Evolutionary conservation across 2,797 vertebrate species (phyloP).

Genomic region (Pristis pectinata): DNA sequence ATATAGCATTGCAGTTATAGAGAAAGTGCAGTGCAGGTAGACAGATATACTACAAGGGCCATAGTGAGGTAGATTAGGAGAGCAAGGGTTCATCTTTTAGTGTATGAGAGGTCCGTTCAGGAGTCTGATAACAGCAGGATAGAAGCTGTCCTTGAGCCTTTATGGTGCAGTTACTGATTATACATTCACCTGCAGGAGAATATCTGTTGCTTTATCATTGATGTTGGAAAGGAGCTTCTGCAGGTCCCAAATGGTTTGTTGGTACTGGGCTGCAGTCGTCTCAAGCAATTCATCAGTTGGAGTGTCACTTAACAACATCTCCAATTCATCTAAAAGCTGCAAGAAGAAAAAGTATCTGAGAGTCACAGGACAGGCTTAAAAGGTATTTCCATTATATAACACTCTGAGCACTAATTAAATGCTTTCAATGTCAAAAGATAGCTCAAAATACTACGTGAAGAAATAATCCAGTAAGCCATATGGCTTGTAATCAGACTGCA

Average conservation of each 20-base stretch:
- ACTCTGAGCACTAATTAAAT: neutral
- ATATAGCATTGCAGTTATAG: no score
- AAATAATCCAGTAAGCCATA: neutral
- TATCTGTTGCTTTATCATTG: conserved; percentile 60
- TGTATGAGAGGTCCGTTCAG: no score
- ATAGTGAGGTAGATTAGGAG: no score
- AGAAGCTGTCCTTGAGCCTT: no score
- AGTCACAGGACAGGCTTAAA: neutral
- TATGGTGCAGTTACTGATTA: neutral
- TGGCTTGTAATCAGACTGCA: no score
- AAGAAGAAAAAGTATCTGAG: conserved; percentile 38
- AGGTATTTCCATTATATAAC: neutral
- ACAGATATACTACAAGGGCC: no score
- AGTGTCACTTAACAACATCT: conserved; percentile 57
- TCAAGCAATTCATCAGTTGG: conserved; percentile 48
- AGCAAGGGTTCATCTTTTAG: no score
- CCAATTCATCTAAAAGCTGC: conserved; percentile 74
- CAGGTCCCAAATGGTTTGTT: conserved; percentile 57
- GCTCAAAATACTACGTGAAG: neutral
- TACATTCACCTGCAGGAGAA: conserved; percentile 73
- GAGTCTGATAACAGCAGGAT: no score
- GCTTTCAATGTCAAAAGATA: neutral
- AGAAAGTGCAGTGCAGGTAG: no score
- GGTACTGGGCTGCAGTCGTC: conserved; percentile 51
- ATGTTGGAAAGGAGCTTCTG: conserved; percentile 68